Percentiles rank a stretch among this genome's conserved stretches.
These are phyloP conservation scores for Polypterus senegalus DNA, from an alignment of 2,113 vertebrate species.

Conservation along the genomic window DNA sequence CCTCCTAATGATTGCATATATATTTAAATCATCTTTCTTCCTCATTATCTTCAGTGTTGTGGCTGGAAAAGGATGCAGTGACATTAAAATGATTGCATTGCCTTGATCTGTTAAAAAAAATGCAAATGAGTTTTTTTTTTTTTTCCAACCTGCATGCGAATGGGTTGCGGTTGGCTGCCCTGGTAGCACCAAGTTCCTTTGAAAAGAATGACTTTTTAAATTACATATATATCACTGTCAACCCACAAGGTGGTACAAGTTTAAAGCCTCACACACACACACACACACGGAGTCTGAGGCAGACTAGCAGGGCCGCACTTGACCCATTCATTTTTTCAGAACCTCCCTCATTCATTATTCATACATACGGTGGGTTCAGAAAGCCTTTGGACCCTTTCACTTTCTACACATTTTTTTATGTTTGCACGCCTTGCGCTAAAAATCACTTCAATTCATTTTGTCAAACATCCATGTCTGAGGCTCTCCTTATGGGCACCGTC, in stretches of 20 bases:
- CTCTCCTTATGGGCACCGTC: too few species aligned
- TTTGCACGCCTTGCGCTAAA: too few species aligned
- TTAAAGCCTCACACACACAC: constrained; percentile 23
- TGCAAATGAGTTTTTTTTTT: constrained; percentile 39
- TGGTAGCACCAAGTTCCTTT: constrained; percentile 45
- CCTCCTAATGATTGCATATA: too few species aligned
- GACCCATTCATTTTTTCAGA: background rate
- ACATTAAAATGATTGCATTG: constrained; percentile 31
- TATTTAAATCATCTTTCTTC: background rate
- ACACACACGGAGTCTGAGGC: background rate
- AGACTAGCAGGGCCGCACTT: background rate
- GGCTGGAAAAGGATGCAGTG: constrained; percentile 25
- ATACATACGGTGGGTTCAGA: constrained; percentile 5
- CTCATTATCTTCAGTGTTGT: constrained; percentile 1
- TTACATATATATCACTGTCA: constrained; percentile 62
- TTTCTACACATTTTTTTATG: too few species aligned
- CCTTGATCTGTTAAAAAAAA: constrained; percentile 38
- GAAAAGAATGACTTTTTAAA: constrained; percentile 59
- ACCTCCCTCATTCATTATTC: constrained; percentile 3
- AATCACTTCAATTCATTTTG: too few species aligned
- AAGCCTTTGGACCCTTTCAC: background rate
- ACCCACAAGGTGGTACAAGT: constrained; percentile 29
- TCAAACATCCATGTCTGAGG: too few species aligned
- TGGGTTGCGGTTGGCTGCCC: constrained; percentile 45
- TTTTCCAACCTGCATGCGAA: constrained; percentile 33